Conservation (phyloP, 2,888 invertebrate genomes). For the Adela reaumurella region DNA sequence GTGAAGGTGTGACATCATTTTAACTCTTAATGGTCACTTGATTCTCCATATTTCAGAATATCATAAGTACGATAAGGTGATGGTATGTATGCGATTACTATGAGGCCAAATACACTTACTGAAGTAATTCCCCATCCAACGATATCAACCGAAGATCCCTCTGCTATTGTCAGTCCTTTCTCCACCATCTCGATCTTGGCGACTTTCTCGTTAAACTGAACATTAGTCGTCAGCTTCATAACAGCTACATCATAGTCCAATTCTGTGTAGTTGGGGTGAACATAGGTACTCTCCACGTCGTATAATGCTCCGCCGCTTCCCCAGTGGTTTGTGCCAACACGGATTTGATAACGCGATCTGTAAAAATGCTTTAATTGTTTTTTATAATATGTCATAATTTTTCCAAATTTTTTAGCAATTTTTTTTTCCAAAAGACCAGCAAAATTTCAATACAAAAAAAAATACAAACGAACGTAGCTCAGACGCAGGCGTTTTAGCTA, state of each 20-base stretch:
- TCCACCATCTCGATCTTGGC: neutral
- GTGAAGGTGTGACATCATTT: no score
- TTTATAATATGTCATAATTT: no score
- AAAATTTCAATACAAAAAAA: no score
- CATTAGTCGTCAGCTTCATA: neutral
- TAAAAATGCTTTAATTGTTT: no score
- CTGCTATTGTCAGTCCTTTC: neutral
- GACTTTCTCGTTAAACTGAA: neutral
- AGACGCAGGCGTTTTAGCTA: no score
- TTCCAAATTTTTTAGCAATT: no score
- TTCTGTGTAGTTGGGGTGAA: neutral
- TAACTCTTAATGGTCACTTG: no score
- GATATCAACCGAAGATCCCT: neutral
- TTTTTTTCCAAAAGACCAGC: no score
- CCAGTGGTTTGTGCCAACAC: neutral
- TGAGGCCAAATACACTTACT: neutral
- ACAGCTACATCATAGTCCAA: neutral
- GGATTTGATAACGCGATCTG: neutral
- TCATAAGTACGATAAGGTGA: neutral
- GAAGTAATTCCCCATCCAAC: constrained; percentile 1
- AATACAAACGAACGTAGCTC: no score
- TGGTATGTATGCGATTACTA: no score
- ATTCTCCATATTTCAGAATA: no score
- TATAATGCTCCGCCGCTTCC: neutral
- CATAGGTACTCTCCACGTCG: neutral